Base-by-base conservation (phyloP, 2,113 vertebrate species). In the Perognathus longimembris region DNA sequence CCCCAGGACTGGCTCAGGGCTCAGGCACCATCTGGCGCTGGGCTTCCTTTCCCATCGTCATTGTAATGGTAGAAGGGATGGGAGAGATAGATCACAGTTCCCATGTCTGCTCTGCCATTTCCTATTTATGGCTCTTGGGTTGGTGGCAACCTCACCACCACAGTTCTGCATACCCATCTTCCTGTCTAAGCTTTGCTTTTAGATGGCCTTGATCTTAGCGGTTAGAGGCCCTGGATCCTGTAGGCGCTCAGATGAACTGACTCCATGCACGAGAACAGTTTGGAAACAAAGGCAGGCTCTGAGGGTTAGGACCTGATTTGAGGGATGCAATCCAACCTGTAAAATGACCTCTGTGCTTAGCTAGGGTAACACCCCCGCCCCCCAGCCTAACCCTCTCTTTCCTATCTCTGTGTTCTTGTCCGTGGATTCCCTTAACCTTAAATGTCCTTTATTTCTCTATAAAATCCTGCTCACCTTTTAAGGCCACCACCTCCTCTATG, bases 51-150 rank as follows among this genome's bases (percentile, higher is more conserved):
- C 64, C 40, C 75, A 21, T 70, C n/a, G 1, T 11, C 7, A 14
- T 28, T 1, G 0, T 18, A 11, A 1, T 3, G 40, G 64, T 5
- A n/a, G 73, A 22, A 67, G 24, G 18, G 57, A 7, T 38, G 24
- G 69, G 40, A 86, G 45, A 54, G 22, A 14, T 3, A 32, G 26
- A 3, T 6, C 63, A 6, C 7, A 26, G 34, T 36, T 71, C 38
- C 17, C 36, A 7, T 6, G 20, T 45, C 71, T 38, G 26, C 32
- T 1, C 4, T 64, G 22, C 17, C 38, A 7, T 42, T 32, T 83
- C 40, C 28, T 63, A 5, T n/a, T 74, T 34, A 5, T 1, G 11
- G 15, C 7, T 28, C 32, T 32, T 81, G 14, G 50, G 17, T 54
- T 54, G 14, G 50, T 54, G 50, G 50, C 50, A 54, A 54, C 50